These are phyloP conservation scores for Brachyptera risi DNA, from an alignment of 2,888 invertebrate species.

Conservation along the genomic window DNA sequence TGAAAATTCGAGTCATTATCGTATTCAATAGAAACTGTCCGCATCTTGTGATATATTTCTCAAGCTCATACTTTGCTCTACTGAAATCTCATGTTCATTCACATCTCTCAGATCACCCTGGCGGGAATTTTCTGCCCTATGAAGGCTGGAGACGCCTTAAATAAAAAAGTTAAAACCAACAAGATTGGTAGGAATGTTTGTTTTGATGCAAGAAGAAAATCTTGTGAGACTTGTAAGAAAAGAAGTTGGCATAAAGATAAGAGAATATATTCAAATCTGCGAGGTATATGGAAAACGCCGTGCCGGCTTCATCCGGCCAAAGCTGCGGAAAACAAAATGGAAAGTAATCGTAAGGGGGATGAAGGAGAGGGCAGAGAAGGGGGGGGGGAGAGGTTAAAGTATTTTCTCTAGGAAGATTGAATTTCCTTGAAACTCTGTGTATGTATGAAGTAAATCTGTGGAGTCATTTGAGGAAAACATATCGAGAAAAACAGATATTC, in stretches of 20 bases:
- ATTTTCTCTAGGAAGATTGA: neutral
- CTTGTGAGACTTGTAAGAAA: neutral
- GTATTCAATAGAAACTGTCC: too few relatives aligned
- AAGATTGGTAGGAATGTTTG: neutral
- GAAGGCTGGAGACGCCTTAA: neutral
- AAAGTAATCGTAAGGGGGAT: conserved; percentile 7
- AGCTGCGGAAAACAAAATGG: conserved; percentile 1
- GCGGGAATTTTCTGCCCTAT: too few relatives aligned
- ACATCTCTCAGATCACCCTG: too few relatives aligned
- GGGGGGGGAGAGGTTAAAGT: neutral
- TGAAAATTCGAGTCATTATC: too few relatives aligned
- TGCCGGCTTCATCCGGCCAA: neutral
- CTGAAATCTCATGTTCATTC: too few relatives aligned
- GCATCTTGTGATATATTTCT: too few relatives aligned
- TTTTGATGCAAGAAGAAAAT: conserved; percentile 4
- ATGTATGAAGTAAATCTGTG: conserved; percentile 1
- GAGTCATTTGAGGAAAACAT: neutral
- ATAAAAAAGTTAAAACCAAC: neutral
- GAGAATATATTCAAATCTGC: conserved; percentile 7
- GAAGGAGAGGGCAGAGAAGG: neutral
- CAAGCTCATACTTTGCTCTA: too few relatives aligned
- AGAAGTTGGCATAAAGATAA: neutral
- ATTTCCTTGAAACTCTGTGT: neutral
- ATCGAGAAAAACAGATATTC: too few relatives aligned
- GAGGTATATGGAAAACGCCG: neutral